Evolutionary conservation across 1,140 invertebrate genomes (phyloP).

Genomic region (Orius insidiosus): DNA sequence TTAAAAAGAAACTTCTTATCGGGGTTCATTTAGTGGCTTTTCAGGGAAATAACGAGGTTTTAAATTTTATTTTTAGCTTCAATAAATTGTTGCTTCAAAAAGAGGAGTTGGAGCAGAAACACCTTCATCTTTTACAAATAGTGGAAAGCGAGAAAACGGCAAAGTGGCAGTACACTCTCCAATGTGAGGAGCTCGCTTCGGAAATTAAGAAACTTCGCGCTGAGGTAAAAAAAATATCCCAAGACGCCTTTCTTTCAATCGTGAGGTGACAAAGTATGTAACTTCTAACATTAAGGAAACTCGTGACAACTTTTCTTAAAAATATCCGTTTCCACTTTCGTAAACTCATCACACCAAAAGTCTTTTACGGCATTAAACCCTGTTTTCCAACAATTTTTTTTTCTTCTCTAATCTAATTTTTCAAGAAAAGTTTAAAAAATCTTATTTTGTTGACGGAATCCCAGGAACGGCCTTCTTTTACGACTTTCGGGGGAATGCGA

Average conservation of each 20-base stretch:
- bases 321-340: background rate
- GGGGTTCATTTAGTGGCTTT: too few species aligned
- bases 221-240: conserved; percentile 48
- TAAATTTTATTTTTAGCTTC: conserved; percentile 50
- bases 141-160: conserved; percentile 84
- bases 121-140: conserved; percentile 79
- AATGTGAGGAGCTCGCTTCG: conserved; percentile 72
- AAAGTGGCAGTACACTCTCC: conserved; percentile 84
- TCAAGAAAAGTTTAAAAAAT: background rate
- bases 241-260: background rate
- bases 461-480: too few species aligned
- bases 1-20: too few species aligned
- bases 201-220: conserved; percentile 80
- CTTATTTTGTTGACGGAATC: too few species aligned
- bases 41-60: background rate
- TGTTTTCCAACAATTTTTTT: background rate
- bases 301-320: background rate
- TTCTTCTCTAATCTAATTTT: background rate
- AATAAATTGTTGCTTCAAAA: conserved; percentile 81
- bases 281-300: background rate
- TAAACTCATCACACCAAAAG: background rate
- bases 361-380: background rate
- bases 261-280: background rate
- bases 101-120: conserved; percentile 84
- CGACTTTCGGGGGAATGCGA: too few species aligned